Evolutionary conservation across 1,140 invertebrate genomes (phyloP), one percentile per base, ranked within the genome.

Genomic region (Matsumurasca onukii): DNA sequence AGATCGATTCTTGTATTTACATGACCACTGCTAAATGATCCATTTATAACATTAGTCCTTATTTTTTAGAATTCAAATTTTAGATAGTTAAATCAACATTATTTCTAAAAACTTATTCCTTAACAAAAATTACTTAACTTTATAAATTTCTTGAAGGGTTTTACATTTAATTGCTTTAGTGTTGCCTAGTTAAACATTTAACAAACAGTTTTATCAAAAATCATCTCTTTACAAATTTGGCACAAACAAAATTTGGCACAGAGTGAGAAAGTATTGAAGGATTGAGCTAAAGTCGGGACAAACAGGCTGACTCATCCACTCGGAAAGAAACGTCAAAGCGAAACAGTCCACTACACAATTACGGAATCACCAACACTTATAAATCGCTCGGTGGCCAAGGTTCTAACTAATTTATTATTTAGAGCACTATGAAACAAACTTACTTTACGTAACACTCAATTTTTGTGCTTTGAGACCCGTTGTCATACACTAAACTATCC

Each of bases 371-470:
- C 25, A 59, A 59, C 55, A 59, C 30, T 59, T 59, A 59, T 29
- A 59, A 52, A 59, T 59, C 24, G 55, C n/a, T n/a, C n/a, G n/a
- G n/a, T 27, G 55, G 25, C 55, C 55, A 22, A 27, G 9, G 55
- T n/a, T n/a, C 55, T 59, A 59, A 59, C 55, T 59, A 59, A 27
- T 59, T 59, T 22, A 22, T 59, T 22, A 22, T 59, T 59, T 51
- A 51, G 5, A 59, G 55, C 55, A 59, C 55, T 59, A 59, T 59
- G 13, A 59, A 59, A 59, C 55, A 59, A 59, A 59, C 24, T 59
- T 27, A 59, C n/a, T 22, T 59, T 59, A n/a, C n/a, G n/a, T n/a
- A 59, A 59, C 55, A 59, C 55, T 59, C 55, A 59, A 59, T 59
- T 59, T 59, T 59, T 59, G 55, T 59, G 55, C 55, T 59, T 59